Evolutionary conservation across 2,888 invertebrate genomes (phyloP).

Genomic region (Scotopteryx bipunctaria): DNA sequence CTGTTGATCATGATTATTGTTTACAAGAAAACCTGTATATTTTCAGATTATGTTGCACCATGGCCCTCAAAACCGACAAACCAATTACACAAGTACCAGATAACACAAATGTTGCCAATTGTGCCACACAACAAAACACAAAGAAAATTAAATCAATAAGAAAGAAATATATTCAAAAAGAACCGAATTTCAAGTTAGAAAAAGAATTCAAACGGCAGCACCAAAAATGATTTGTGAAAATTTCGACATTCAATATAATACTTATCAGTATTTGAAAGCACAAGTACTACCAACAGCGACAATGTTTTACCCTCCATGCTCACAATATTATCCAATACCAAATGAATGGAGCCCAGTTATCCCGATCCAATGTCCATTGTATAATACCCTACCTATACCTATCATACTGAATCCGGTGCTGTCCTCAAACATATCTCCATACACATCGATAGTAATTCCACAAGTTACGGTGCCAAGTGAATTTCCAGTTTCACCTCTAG

Average conservation of each 20-base stretch:
- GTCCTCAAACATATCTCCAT: constrained; percentile 37
- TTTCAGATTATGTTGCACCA: constrained; percentile 23
- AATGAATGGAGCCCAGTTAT: constrained; percentile 42
- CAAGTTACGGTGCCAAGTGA: constrained; percentile 18
- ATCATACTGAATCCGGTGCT: constrained; percentile 35
- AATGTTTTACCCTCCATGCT: constrained; percentile 21
- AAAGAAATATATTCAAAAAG: constrained; percentile 13
- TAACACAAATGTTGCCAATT: neutral
- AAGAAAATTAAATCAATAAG: constrained; percentile 2
- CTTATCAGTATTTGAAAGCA: neutral
- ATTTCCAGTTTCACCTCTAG: constrained; percentile 23
- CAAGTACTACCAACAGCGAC: neutral
- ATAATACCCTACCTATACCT: constrained; percentile 37
- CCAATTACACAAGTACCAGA: constrained; percentile 2
- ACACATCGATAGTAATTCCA: constrained; percentile 26
- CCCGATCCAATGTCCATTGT: constrained; percentile 34
- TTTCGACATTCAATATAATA: neutral
- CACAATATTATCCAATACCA: constrained; percentile 37
- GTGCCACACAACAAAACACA: constrained; percentile 11
- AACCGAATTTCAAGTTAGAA: constrained; percentile 15
- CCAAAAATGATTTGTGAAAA: neutral
- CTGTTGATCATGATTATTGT: neutral
- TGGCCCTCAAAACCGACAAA: constrained; percentile 25
- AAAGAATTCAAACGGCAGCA: constrained; percentile 1
- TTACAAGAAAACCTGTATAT: neutral